Conservation (phyloP, 2,797 vertebrate genomes). For the Gallinago nigripennis region DNA sequence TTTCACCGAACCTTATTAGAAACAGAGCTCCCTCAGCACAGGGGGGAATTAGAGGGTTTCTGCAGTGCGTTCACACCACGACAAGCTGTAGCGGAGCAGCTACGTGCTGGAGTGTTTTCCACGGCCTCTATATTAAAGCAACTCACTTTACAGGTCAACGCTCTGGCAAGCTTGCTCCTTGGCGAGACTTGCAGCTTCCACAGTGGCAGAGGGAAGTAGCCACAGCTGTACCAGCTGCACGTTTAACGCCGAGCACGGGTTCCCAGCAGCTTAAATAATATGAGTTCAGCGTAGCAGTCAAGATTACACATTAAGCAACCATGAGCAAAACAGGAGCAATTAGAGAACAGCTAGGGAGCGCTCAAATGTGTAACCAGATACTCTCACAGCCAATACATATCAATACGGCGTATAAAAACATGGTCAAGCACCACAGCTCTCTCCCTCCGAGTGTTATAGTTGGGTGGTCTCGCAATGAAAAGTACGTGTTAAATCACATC, state of each 20-base stretch:
- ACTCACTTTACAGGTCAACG: conserved; percentile 7
- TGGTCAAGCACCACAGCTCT: not conserved
- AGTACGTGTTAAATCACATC: conserved; percentile 36
- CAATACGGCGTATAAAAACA: conserved; percentile 33
- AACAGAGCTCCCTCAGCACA: not conserved
- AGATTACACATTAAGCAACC: conserved; percentile 36
- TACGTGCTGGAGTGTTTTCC: not conserved
- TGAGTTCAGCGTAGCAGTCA: not conserved
- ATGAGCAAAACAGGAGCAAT: conserved; percentile 54
- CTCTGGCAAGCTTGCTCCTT: conserved; percentile 15
- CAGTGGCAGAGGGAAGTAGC: conserved; percentile 37
- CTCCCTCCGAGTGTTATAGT: not conserved
- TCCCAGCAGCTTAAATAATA: conserved; percentile 29
- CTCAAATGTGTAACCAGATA: conserved; percentile 40
- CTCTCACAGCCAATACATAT: conserved; percentile 50
- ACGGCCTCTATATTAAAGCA: not conserved
- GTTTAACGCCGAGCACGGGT: not conserved
- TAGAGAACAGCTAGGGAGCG: conserved; percentile 47
- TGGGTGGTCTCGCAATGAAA: conserved; percentile 63
- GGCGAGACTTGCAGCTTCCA: not conserved
- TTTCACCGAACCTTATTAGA: not conserved
- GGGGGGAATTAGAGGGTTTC: not conserved
- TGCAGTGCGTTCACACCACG: not conserved
- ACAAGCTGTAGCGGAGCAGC: not conserved
- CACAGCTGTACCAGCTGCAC: conserved; percentile 58